Percentiles rank a stretch among this genome's conserved stretches.
phyloP scores from a whole-genome alignment of 2,888 invertebrate genomes.

The Hirtodrosophila cameraria region DNA sequence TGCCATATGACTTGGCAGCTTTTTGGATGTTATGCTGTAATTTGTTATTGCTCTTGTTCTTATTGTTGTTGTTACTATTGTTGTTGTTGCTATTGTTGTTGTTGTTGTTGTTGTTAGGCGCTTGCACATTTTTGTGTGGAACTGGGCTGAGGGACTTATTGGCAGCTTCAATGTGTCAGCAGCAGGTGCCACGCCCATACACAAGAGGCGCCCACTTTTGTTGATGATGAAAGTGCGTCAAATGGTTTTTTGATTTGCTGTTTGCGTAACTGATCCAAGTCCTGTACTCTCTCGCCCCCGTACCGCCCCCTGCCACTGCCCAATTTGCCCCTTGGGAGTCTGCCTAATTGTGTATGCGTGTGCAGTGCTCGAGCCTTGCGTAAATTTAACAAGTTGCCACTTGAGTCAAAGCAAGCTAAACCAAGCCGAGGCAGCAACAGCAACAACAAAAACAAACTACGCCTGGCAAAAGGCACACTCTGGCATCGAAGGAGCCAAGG shows the following conservation, averaged over 20 bases:
- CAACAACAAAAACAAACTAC: constrained; percentile 51
- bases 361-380: constrained; percentile 69
- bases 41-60: constrained; percentile 42
- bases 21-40: constrained; percentile 50
- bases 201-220: constrained; percentile 35
- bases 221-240: constrained; percentile 79
- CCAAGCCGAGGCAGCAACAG: constrained; percentile 33
- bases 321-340: constrained; percentile 1
- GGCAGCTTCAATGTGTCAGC: constrained; percentile 76
- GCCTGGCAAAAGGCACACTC: constrained; percentile 38
- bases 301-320: not conserved
- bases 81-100: constrained; percentile 3
- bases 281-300: not conserved
- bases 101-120: not conserved
- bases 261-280: constrained; percentile 69
- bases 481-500: not conserved
- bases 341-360: constrained; percentile 76
- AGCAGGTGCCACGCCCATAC: constrained; percentile 63
- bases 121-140: too few relatives aligned
- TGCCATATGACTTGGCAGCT: constrained; percentile 55
- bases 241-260: constrained; percentile 79
- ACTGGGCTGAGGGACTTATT: constrained; percentile 60
- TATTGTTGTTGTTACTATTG: constrained; percentile 38
- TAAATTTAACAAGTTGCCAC: constrained; percentile 79
- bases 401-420: constrained; percentile 50